Base-by-base conservation (phyloP, 2,888 invertebrate genomes). In the Phymatocera aterrima region DNA sequence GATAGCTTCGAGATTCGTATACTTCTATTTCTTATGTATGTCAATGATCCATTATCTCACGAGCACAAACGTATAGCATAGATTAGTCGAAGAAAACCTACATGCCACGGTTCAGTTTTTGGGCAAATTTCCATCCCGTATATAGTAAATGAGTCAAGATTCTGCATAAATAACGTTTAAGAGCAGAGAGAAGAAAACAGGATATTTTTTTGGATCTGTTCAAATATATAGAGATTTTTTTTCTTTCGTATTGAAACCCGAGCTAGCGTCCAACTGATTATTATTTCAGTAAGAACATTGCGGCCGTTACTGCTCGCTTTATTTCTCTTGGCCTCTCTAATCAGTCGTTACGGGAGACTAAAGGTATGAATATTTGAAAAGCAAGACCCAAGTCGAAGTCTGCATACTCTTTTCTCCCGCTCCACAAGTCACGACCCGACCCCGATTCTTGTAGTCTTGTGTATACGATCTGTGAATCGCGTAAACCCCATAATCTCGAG, bases 321-420 rank as follows among this genome's bases (percentile, higher is more conserved):
- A 51, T 51, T 51, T 72, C 51, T 18, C 31, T 48, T 31, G 31
- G 34, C 72, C 72, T 43, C 72, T 72, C 48, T 72, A 72, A 72
- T 72, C 72, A 72, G 72, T 48, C 48, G 34, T 31, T 51, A 51
- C 31, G 43, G n/a, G n/a, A 46, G 68, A 68, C 68, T 46, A 46
- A 12, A 68, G 43, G 43, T 15, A 68, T 72, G 48, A 72, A 72
- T 72, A 51, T 48, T 72, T 72, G 70, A 72, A 21, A 51, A 31
- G n/a, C 15, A 31, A 48, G 31, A 12, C 8, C 65, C 40, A 34
- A 3, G 43, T 21, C 68, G 43, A 24, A 21, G 57, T 15, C 57
- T 15, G 28, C 3, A 4, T 40, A 40, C 10, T 28, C 57, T 5
- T 21, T 15, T 28, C 28, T 15, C 57, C 8, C 12, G 24, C 28